These are phyloP conservation scores for Drosophila mimica DNA, from an alignment of 2,888 invertebrate genomes.

Conservation along the genomic window DNA sequence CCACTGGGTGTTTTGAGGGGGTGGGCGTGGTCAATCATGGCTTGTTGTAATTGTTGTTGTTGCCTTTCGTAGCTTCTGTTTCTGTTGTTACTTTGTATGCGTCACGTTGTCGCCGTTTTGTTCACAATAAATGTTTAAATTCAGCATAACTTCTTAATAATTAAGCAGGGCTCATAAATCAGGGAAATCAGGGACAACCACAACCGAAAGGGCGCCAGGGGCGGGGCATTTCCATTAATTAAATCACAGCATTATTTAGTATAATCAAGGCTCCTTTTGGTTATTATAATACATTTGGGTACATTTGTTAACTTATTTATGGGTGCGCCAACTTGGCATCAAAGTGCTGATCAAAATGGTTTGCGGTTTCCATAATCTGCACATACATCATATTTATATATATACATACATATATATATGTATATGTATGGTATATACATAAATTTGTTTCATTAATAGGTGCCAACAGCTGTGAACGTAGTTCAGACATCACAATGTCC, in stretches of 20 bases:
- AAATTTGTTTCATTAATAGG: background rate
- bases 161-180: conserved; percentile 72
- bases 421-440: background rate
- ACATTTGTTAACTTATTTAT: conserved; percentile 61
- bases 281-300: conserved; percentile 43
- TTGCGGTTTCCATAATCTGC: conserved; percentile 13
- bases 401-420: background rate
- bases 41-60: background rate
- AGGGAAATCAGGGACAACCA: conserved; percentile 27
- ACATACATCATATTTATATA: conserved; percentile 19
- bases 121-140: conserved; percentile 76
- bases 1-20: conserved; percentile 15
- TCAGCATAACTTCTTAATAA: conserved; percentile 77
- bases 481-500: background rate
- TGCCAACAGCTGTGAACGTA: conserved; percentile 14
- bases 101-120: conserved; percentile 65
- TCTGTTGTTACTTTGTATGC: conserved; percentile 58
- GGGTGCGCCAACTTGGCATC: conserved; percentile 56
- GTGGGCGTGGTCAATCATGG: conserved; percentile 20
- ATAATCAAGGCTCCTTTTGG: conserved; percentile 37
- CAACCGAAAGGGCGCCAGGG: background rate
- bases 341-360: conserved; percentile 60
- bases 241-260: conserved; percentile 62
- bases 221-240: conserved; percentile 49
- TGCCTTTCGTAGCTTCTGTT: conserved; percentile 4